Evolutionary conservation across 2,888 invertebrate genomes (phyloP), one percentile per base, ranked within the genome.

Genomic region (Nipponacmea schrenckii): DNA sequence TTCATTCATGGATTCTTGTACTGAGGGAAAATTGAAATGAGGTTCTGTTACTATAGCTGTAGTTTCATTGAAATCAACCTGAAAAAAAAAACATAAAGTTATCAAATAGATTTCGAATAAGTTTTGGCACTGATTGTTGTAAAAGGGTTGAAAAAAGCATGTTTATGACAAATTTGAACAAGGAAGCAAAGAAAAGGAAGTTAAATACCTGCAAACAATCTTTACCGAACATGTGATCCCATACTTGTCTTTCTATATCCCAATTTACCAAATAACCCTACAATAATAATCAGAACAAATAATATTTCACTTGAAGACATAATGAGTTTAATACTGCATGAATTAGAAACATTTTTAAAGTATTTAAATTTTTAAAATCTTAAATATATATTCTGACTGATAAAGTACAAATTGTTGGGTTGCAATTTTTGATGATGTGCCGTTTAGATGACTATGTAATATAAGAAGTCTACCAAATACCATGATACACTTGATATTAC

Each of bases 1-100:
- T 89, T 99, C 98, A 62, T 95, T 94, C 90, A 96, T 94, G 0
- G 94, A 95, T 89, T 98, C 97, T 89, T 97, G 96, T 69, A 96
- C 93, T 0, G 95, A 94, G 0, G 93, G 91, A 87, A 98, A 98
- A 88, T 98, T 97, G 85, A 96, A 95, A 80, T 95, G 92, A 0
- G 99, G 98, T 86, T 99, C 98, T 0, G 98, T 98, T 46, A 98
- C 91, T 5, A 98, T 92, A 0, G 97, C 89, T 5, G 94, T 93
- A 1, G 93, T 93, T 68, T 96, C 94, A 75, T 92, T 82, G 73
- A 87, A 86, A 70, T 90, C 85, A 12, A 86, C 87, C 88, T 88
- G 80, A 46, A 80, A 63, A 68, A 68, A 31, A 48, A 45, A 72
- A 45, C 20, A 63, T 45, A 65, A 64, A 62, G 8, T 39, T 69